These are phyloP conservation scores for Sylvietta virens DNA, from an alignment of 2,113 vertebrate genomes.

Conservation along the genomic window DNA sequence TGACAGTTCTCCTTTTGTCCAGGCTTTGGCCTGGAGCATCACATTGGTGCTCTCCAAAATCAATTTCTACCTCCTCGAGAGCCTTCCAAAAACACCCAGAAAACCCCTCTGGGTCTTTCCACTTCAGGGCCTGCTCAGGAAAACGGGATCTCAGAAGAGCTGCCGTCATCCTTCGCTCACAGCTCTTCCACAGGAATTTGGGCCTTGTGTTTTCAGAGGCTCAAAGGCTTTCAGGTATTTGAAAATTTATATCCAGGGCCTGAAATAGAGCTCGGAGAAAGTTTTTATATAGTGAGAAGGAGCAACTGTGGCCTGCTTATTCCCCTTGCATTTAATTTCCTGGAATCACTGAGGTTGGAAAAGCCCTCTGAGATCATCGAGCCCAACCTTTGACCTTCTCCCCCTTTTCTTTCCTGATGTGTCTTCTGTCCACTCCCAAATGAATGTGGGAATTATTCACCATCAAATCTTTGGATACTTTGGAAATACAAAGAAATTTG, in stretches of 20 bases:
- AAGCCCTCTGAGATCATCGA: fast-evolving
- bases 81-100: neutral
- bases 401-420: no score
- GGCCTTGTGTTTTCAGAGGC: neutral
- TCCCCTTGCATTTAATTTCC: neutral
- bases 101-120: neutral
- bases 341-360: neutral
- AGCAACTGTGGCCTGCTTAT: neutral
- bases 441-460: fast-evolving
- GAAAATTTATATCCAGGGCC: neutral
- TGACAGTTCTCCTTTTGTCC: neutral
- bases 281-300: neutral
- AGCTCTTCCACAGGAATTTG: neutral
- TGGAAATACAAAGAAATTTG: neutral
- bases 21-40: neutral
- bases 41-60: neutral
- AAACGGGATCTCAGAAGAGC: neutral
- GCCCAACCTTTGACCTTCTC: neutral
- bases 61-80: neutral
- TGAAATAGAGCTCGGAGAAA: neutral
- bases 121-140: neutral
- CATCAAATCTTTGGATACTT: neutral
- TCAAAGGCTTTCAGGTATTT: neutral
- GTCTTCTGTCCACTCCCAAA: neutral
- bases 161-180: neutral